Conservation (phyloP, 2,797 vertebrate species). For the Pangasius krempfi region DNA sequence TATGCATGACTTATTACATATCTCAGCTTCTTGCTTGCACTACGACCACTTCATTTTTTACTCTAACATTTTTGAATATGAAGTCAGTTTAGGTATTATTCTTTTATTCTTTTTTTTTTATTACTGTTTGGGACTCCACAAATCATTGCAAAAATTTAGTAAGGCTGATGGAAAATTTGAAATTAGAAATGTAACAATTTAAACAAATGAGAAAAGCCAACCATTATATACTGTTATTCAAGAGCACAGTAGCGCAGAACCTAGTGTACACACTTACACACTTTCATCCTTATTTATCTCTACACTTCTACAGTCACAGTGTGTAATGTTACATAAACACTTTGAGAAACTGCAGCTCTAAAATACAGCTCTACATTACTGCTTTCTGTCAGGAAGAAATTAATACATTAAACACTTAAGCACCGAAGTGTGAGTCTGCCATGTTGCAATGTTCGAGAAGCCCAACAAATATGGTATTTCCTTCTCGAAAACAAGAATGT, state of each 20-base stretch:
- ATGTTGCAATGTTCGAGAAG: not conserved
- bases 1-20: not conserved
- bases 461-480: not conserved
- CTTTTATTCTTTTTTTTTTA: not conserved
- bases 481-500: not conserved
- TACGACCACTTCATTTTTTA: not conserved
- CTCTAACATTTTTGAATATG: not conserved
- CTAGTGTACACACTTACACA: not conserved
- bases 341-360: not conserved
- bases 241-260: not conserved
- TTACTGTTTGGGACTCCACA: not conserved
- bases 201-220: not conserved
- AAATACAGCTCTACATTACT: not conserved
- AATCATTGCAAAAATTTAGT: not conserved
- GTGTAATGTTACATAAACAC: not conserved
- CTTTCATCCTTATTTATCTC: not conserved
- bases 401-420: not conserved
- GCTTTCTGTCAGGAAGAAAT: not conserved
- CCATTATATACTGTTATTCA: not conserved
- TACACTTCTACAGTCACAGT: not conserved
- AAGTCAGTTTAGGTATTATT: not conserved
- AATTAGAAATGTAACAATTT: not conserved
- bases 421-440: not conserved
- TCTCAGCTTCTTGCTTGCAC: not conserved
- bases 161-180: not conserved